These are phyloP conservation scores for Nomada fucata DNA, from an alignment of 2,888 invertebrate genomes.

Conservation along the genomic window DNA sequence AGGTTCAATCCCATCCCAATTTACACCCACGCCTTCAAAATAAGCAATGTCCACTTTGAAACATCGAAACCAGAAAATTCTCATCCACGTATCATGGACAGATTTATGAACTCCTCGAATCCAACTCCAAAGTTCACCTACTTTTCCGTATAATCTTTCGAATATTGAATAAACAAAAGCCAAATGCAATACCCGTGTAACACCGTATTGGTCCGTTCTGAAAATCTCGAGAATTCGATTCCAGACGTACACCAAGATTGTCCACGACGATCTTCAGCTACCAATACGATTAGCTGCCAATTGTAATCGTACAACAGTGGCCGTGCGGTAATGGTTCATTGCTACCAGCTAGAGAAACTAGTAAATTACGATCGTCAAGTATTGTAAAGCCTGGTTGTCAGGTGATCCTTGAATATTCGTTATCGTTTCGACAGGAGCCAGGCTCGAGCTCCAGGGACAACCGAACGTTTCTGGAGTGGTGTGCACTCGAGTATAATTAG, in stretches of 20 bases:
- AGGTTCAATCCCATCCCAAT: background rate
- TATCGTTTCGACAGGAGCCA: slow-evolving; percentile 60
- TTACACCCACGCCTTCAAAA: background rate
- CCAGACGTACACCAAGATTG: background rate
- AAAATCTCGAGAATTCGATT: background rate
- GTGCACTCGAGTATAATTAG: slow-evolving; percentile 79
- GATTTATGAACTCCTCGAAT: background rate
- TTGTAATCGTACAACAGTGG: background rate
- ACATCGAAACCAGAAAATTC: background rate
- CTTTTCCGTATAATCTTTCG: background rate
- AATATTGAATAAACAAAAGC: background rate
- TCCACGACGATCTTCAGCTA: background rate
- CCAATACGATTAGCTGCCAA: background rate
- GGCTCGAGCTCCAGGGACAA: slow-evolving; percentile 63
- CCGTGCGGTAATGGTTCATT: background rate
- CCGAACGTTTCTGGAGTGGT: slow-evolving; percentile 64
- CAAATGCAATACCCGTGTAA: background rate
- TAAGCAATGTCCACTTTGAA: background rate
- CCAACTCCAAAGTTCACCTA: background rate
- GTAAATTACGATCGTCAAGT: slow-evolving; percentile 26
- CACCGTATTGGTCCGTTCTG: background rate
- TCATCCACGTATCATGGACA: background rate
- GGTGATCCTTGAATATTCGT: slow-evolving; percentile 61
- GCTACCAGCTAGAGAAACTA: background rate
- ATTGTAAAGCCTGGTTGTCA: slow-evolving; percentile 32